Evolutionary conservation across 1,140 invertebrate species (phyloP).

Genomic region (Drosophila busckii): DNA sequence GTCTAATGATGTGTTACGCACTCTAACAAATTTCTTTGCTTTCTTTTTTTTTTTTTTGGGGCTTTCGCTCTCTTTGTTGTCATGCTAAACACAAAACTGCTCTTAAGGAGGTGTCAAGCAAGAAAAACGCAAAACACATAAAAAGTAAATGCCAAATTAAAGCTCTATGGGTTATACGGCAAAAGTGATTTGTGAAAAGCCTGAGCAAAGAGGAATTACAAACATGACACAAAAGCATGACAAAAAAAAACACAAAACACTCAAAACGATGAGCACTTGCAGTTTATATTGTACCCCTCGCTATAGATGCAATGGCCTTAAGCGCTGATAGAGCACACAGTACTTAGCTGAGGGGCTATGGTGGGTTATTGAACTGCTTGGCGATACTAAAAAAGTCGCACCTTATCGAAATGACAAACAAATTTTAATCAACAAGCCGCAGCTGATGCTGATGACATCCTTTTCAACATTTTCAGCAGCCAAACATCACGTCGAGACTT

Average conservation of each 20-base stretch:
- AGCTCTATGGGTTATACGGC: conserved; percentile 41
- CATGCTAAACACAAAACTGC: neutral
- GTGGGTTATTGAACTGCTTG: conserved; percentile 60
- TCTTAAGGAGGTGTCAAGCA: conserved; percentile 26
- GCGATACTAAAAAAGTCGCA: conserved; percentile 48
- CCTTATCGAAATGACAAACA: conserved; percentile 71
- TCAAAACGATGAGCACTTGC: conserved; percentile 24
- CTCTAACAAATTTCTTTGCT: conserved; percentile 7
- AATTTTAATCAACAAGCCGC: conserved; percentile 65
- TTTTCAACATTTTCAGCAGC: conserved; percentile 27
- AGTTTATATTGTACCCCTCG: too few species aligned
- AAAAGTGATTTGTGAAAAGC: conserved; percentile 24
- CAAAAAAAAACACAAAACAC: conserved; percentile 41
- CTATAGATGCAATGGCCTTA: conserved; percentile 29
- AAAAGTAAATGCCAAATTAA: conserved; percentile 45
- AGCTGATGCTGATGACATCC: conserved; percentile 65
- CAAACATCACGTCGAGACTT: conserved; percentile 65
- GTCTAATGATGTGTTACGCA: conserved; percentile 49
- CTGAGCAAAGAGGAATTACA: conserved; percentile 1
- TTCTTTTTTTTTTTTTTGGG: conserved; percentile 3
- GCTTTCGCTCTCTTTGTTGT: conserved; percentile 14
- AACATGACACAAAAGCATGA: conserved; percentile 31
- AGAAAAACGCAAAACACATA: conserved; percentile 10
- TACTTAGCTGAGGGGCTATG: conserved; percentile 10
- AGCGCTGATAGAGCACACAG: conserved; percentile 64